These are phyloP conservation scores for Ophraella communa DNA, from an alignment of 2,888 invertebrate species.

Conservation along the genomic window DNA sequence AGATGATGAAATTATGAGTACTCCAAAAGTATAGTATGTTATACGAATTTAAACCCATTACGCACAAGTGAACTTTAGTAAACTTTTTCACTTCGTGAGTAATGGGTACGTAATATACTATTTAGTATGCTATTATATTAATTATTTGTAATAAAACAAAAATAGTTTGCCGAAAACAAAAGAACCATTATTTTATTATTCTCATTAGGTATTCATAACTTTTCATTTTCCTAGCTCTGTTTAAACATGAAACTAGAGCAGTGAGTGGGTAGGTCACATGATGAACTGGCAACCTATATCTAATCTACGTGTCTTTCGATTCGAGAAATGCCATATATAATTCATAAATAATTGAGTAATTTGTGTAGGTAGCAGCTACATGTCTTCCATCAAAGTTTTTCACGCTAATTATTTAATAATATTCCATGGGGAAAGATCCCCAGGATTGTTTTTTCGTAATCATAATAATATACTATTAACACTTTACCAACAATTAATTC, in stretches of 20 bases:
- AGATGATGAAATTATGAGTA: too few species aligned
- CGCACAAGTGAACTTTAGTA: too few species aligned
- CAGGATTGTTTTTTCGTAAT: neutral
- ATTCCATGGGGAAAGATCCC: neutral
- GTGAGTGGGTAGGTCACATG: neutral
- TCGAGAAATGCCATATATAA: neutral
- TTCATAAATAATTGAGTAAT: neutral
- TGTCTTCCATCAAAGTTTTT: neutral
- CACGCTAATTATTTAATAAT: neutral
- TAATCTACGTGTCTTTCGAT: neutral
- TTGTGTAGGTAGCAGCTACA: neutral
- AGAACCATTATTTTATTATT: neutral
- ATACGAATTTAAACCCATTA: too few species aligned
- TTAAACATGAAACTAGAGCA: neutral
- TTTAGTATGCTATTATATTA: too few species aligned
- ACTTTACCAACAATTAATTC: too few species aligned
- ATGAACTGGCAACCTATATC: neutral
- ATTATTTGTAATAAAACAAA: too few species aligned
- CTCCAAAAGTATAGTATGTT: too few species aligned
- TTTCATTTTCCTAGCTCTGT: neutral
- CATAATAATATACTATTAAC: too few species aligned
- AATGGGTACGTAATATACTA: too few species aligned
- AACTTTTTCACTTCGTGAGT: too few species aligned
- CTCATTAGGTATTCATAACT: neutral
- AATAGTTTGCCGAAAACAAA: too few species aligned